Conservation (phyloP, 2,888 invertebrate genomes). For the Cerastis leucographa region DNA sequence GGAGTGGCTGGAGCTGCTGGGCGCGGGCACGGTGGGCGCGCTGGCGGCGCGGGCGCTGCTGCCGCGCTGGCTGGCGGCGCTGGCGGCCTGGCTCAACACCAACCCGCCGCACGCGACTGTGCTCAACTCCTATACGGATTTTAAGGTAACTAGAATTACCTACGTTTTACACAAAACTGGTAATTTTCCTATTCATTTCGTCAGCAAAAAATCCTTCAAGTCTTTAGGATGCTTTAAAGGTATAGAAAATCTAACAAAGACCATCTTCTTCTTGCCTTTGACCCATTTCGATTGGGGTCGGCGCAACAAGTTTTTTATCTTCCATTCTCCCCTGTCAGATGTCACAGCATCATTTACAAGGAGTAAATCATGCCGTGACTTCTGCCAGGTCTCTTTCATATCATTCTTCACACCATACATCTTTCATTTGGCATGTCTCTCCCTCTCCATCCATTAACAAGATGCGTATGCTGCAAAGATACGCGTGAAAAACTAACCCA, state of each 20-base stretch:
- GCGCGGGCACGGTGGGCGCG: constrained; percentile 94
- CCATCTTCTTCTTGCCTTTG: too few species aligned
- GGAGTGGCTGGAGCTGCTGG: constrained; percentile 97
- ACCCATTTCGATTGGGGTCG: too few species aligned
- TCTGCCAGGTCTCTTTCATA: too few species aligned
- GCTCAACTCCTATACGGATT: constrained; percentile 90
- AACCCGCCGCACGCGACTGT: constrained; percentile 97
- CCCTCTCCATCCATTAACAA: too few species aligned
- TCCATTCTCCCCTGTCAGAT: too few species aligned
- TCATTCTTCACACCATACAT: too few species aligned
- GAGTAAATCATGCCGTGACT: too few species aligned
- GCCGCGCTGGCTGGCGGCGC: constrained; percentile 96
- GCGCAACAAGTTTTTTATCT: too few species aligned
- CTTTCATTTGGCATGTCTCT: too few species aligned
- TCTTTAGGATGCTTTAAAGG: too few species aligned
- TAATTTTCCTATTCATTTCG: not conserved
- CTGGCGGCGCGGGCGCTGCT: constrained; percentile 97
- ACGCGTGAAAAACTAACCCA: not conserved
- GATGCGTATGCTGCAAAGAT: not conserved
- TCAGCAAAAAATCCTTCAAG: not conserved
- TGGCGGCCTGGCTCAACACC: constrained; percentile 97
- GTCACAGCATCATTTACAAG: too few species aligned
- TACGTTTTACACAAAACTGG: not conserved
- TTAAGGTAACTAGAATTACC: constrained; percentile 80
- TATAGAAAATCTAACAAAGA: too few species aligned